Evolutionary conservation across 2,888 invertebrate genomes (phyloP).

Genomic region (Cerceris ruficornis): DNA sequence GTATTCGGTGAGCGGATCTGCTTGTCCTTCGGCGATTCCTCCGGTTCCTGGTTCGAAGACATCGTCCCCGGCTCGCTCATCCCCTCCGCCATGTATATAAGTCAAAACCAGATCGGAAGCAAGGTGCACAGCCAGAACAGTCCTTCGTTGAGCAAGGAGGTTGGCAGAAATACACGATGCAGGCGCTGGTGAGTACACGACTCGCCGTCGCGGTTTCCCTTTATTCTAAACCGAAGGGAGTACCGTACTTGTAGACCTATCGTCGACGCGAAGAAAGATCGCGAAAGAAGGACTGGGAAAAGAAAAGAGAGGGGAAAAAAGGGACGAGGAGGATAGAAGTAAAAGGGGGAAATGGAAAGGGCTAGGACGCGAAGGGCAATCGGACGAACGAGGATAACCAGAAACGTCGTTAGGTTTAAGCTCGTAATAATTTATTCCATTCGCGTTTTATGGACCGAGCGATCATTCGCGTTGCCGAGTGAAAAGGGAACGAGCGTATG

Average conservation of each 20-base stretch:
- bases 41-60: slow-evolving; percentile 70
- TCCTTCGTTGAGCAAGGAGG: slow-evolving; percentile 73
- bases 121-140: slow-evolving; percentile 70
- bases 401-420: background rate
- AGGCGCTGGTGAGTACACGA: slow-evolving; percentile 60
- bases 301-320: too few relatives aligned
- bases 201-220: background rate
- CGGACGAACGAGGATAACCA: background rate
- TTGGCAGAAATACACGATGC: slow-evolving; percentile 61
- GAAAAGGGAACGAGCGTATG: background rate
- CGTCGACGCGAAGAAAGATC: too few relatives aligned
- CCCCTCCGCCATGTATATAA: slow-evolving; percentile 69
- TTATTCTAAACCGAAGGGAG: background rate
- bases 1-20: slow-evolving; percentile 63
- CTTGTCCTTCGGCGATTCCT: slow-evolving; percentile 65
- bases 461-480: background rate
- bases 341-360: background rate
- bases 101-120: slow-evolving; percentile 70
- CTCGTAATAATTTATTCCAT: slow-evolving; percentile 2
- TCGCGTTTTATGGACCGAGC: background rate
- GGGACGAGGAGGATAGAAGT: background rate
- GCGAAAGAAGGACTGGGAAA: too few relatives aligned
- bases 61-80: slow-evolving; percentile 42
- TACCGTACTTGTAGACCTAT: too few relatives aligned
- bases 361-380: background rate